Conservation (phyloP, 2,113 vertebrate genomes). For the Ammodytes dubius region DNA sequence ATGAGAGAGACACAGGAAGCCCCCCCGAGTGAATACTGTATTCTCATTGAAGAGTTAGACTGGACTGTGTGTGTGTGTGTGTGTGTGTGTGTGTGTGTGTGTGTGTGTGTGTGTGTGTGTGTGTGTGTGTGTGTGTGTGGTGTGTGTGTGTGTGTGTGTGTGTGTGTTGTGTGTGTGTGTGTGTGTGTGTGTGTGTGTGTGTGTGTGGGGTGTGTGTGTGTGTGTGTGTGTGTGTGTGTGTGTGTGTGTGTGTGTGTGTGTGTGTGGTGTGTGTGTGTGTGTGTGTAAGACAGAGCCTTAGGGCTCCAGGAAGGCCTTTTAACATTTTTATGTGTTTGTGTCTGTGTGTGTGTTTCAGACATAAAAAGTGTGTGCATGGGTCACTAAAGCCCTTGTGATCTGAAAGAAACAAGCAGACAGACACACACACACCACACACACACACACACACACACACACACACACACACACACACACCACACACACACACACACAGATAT, state of each 20-base stretch:
- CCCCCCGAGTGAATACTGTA: slow-evolving; percentile 28
- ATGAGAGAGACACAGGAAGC: slow-evolving; percentile 7
- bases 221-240: slow-evolving; percentile 8
- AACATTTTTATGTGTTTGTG: slow-evolving; percentile 24
- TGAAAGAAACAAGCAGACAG: slow-evolving; percentile 20
- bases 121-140: no score
- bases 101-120: slow-evolving; percentile 18
- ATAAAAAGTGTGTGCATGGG: neutral
- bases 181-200: slow-evolving; percentile 11
- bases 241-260: slow-evolving; percentile 15
- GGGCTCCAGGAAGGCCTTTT: neutral
- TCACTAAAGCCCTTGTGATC: neutral
- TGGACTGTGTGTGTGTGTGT: slow-evolving; percentile 5
- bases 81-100: slow-evolving; percentile 2
- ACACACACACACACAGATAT: slow-evolving; percentile 9
- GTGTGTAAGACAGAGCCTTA: slow-evolving; percentile 11
- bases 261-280: slow-evolving; percentile 3
- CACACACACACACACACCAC: slow-evolving; percentile 23
- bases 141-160: slow-evolving; percentile 19
- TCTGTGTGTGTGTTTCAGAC: slow-evolving; percentile 2
- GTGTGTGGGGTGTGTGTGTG: slow-evolving; percentile 5
- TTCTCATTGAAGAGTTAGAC: slow-evolving; percentile 11
- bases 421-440: slow-evolving; percentile 1
- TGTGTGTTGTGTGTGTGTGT: slow-evolving; percentile 10
- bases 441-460: slow-evolving; percentile 10